A percentile compares a stretch with the other conserved stretches of the same genome.
These are phyloP conservation scores for Gallinago undulata DNA, from an alignment of 2,113 vertebrate species.

Conservation along the genomic window DNA sequence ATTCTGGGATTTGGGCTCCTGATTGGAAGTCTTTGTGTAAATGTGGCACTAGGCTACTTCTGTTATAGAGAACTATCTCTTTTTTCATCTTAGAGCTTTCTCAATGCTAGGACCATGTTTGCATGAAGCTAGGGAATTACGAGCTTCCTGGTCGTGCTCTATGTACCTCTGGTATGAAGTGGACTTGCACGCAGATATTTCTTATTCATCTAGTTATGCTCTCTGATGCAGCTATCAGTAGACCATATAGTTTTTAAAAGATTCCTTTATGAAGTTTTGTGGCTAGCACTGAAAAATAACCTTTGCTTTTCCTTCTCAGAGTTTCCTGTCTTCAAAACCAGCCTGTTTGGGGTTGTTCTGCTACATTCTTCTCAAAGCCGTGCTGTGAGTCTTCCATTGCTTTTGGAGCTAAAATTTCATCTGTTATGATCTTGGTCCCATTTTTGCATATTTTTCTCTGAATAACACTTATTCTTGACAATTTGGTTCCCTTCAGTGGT, in stretches of 20 bases:
- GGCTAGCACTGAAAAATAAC: background rate
- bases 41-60: background rate
- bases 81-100: background rate
- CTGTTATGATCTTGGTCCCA: background rate
- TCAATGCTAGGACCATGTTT: background rate
- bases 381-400: background rate
- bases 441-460: background rate
- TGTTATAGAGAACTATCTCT: background rate
- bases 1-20: background rate
- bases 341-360: background rate
- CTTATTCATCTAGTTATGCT: background rate
- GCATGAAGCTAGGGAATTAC: background rate
- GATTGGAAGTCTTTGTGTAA: background rate
- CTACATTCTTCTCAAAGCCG: background rate
- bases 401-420: background rate
- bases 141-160: background rate
- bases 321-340: background rate
- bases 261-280: background rate
- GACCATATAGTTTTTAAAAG: background rate
- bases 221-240: background rate
- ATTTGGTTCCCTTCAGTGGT: background rate
- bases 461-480: background rate
- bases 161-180: background rate
- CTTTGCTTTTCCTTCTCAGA: background rate
- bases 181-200: background rate